These are phyloP conservation scores for Catocala nupta DNA, from an alignment of 2,888 invertebrate species.

Conservation along the genomic window DNA sequence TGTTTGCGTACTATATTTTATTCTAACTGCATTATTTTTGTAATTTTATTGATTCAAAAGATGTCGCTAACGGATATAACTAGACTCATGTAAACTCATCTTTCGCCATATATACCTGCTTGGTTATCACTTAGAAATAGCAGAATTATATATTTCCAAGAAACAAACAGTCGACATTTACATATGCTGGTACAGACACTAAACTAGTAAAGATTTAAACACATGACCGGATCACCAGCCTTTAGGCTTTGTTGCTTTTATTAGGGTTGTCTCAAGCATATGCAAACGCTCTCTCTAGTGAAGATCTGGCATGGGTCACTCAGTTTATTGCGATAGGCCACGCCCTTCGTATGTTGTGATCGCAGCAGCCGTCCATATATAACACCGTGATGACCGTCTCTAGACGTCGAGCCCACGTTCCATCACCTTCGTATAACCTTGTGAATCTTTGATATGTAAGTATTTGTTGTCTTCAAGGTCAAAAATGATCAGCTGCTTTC, in stretches of 20 bases:
- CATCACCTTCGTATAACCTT: conserved; percentile 30
- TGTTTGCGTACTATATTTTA: no score
- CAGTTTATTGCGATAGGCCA: conserved; percentile 51
- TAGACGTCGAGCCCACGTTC: conserved; percentile 34
- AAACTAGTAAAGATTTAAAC: not conserved
- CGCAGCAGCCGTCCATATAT: conserved; percentile 42
- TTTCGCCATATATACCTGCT: no score
- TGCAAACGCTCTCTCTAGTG: conserved; percentile 29
- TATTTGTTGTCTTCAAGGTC: no score
- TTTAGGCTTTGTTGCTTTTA: conserved; percentile 16
- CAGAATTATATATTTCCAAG: no score
- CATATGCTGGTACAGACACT: not conserved
- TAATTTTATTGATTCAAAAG: no score
- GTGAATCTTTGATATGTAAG: not conserved
- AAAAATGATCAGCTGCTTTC: no score
- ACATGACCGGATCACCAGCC: conserved; percentile 3
- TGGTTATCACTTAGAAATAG: no score
- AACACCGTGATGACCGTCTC: conserved; percentile 40
- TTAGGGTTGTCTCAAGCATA: conserved; percentile 32
- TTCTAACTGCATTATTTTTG: no score
- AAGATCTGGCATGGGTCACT: conserved; percentile 48
- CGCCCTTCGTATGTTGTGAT: conserved; percentile 54
- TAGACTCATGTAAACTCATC: no score
- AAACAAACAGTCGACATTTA: not conserved
- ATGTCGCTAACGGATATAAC: no score